phyloP scores from a whole-genome alignment of 2,888 invertebrate species.

The Pyralis farinalis region DNA sequence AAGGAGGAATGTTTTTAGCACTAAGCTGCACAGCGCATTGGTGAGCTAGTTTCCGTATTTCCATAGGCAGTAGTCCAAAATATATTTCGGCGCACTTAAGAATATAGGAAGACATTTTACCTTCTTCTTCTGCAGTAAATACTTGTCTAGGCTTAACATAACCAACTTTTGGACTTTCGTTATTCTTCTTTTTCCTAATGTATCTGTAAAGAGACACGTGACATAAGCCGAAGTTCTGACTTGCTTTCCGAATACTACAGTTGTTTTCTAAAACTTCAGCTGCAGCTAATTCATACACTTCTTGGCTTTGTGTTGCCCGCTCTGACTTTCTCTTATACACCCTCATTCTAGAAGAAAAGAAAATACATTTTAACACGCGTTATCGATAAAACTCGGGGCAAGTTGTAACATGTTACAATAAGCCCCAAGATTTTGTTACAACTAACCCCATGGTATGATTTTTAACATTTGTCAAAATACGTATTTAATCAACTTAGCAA shows the following conservation, averaged over 20 bases:
- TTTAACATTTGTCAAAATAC: no score
- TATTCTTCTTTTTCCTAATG: background rate
- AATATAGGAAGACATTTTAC: constrained; percentile 7
- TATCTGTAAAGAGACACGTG: constrained; percentile 8
- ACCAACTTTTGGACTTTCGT: no score
- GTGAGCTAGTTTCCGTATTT: constrained; percentile 18
- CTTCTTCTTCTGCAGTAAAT: constrained; percentile 8
- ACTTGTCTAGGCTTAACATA: no score
- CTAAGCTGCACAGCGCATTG: background rate
- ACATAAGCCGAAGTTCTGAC: constrained; percentile 6
- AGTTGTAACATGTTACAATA: constrained; percentile 9
- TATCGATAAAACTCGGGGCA: background rate
- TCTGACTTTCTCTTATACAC: no score
- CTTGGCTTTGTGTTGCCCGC: no score
- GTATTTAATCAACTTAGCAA: no score
- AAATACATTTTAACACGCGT: background rate
- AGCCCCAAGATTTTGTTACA: no score
- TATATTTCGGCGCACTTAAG: constrained; percentile 17
- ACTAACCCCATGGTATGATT: no score
- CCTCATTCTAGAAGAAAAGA: background rate
- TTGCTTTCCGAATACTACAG: constrained; percentile 2
- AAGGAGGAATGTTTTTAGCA: constrained; percentile 2
- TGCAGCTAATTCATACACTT: no score
- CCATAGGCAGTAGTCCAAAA: constrained; percentile 17
- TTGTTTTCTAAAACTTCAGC: background rate